Evolutionary conservation across 2,797 vertebrate species (phyloP).

Genomic region (Sebastes hubbsi): DNA sequence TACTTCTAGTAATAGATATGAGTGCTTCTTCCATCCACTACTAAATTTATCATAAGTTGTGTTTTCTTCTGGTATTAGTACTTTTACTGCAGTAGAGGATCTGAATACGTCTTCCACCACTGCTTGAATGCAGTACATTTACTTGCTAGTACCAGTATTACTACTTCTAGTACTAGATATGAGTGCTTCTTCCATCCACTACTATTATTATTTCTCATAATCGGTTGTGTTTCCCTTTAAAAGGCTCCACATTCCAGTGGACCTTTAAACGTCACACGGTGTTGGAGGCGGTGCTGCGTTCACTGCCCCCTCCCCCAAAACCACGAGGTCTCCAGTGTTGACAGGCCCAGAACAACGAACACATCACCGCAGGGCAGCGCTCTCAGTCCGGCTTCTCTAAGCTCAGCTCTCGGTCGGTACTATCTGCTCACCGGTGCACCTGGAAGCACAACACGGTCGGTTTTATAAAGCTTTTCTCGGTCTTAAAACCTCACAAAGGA

Average conservation of each 20-base stretch:
- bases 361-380: neutral
- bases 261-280: conserved; percentile 64
- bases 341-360: conserved; percentile 58
- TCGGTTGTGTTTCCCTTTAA: conserved; percentile 14
- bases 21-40: too few species aligned
- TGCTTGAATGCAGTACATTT: neutral
- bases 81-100: too few species aligned
- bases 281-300: conserved; percentile 54
- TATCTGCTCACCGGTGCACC: neutral
- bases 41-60: too few species aligned
- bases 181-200: neutral
- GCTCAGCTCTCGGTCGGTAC: conserved; percentile 2
- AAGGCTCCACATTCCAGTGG: conserved; percentile 73
- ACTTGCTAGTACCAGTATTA: neutral
- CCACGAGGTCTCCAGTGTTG: conserved; percentile 74
- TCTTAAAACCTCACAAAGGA: conserved; percentile 47
- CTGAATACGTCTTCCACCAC: too few species aligned
- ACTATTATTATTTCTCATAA: neutral
- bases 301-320: conserved; percentile 59
- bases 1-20: too few species aligned
- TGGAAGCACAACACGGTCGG: neutral
- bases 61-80: too few species aligned
- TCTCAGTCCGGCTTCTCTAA: neutral
- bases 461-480: neutral
- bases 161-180: neutral